Percentiles rank a stretch among this genome's conserved stretches.
Conservation (phyloP, 2,797 vertebrate species). For the Notolabrus celidotus region DNA sequence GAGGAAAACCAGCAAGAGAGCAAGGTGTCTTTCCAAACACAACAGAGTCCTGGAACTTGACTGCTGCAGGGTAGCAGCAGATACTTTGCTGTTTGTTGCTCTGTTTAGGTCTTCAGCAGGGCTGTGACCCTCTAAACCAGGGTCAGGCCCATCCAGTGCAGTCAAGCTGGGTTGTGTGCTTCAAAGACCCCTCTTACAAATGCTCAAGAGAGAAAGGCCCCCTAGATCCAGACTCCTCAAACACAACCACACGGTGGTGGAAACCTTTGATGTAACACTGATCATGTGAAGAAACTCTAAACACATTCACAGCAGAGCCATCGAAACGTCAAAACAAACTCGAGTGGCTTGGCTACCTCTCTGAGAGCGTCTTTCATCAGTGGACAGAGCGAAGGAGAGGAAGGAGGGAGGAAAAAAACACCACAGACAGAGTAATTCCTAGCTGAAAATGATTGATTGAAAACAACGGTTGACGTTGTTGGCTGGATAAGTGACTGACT, state of each 20-base stretch:
- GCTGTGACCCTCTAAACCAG: slow-evolving; percentile 29
- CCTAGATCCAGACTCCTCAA: slow-evolving; percentile 36
- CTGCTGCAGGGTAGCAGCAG: slow-evolving; percentile 47
- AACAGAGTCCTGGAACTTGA: slow-evolving; percentile 52
- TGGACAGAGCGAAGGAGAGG: slow-evolving; percentile 16
- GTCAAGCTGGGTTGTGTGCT: slow-evolving; percentile 23
- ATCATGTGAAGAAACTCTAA: slow-evolving; percentile 60
- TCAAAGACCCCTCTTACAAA: slow-evolving; percentile 37
- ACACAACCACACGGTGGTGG: slow-evolving; percentile 18
- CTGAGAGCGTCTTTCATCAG: slow-evolving; percentile 51
- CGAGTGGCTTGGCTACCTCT: slow-evolving; percentile 57
- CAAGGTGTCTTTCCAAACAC: slow-evolving; percentile 55
- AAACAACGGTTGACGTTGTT: slow-evolving; percentile 54
- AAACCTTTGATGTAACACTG: slow-evolving; percentile 42
- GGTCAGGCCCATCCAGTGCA: slow-evolving; percentile 27
- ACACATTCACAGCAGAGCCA: slow-evolving; percentile 43
- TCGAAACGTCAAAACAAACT: slow-evolving; percentile 66
- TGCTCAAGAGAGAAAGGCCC: slow-evolving; percentile 29
- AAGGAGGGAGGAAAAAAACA: not conserved
- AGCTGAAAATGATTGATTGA: slow-evolving; percentile 63
- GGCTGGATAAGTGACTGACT: slow-evolving; percentile 50
- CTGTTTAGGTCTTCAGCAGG: slow-evolving; percentile 40
- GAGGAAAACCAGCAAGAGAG: too few relatives aligned
- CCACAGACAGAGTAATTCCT: slow-evolving; percentile 38
- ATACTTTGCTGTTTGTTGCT: slow-evolving; percentile 55